phyloP scores from a whole-genome alignment of 1,140 invertebrate species.

The Eubasilissa regina region DNA sequence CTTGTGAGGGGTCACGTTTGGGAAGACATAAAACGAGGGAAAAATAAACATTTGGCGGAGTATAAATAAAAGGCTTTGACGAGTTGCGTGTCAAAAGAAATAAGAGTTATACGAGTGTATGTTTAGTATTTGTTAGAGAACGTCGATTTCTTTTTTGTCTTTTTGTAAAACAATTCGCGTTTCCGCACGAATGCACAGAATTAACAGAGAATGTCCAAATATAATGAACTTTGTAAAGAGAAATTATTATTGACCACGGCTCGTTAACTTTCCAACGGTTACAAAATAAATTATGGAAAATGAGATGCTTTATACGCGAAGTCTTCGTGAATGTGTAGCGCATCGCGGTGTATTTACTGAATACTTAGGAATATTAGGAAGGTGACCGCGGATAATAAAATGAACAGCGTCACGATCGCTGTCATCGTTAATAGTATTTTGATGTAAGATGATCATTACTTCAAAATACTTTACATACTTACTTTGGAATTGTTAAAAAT shows the following conservation, averaged over 20 bases:
- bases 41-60: constrained; percentile 34
- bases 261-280: neutral
- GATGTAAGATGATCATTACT: too few species aligned
- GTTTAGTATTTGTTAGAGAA: too few species aligned
- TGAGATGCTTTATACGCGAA: neutral
- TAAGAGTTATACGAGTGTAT: neutral
- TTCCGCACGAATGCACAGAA: too few species aligned
- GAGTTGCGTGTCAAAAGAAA: constrained; percentile 44
- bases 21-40: constrained; percentile 6
- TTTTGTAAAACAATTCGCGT: too few species aligned
- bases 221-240: constrained; percentile 3
- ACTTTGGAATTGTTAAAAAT: too few species aligned
- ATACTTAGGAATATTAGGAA: too few species aligned
- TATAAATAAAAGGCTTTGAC: constrained; percentile 27
- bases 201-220: neutral
- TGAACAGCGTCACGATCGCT: too few species aligned
- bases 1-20: neutral
- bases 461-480: too few species aligned
- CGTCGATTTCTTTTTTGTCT: too few species aligned
- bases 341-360: too few species aligned
- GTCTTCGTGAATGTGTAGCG: neutral
- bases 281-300: neutral
- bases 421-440: too few species aligned
- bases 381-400: too few species aligned
- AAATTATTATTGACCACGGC: neutral